A percentile compares a stretch with the other conserved stretches of the same genome.
These are phyloP conservation scores for Philypnodon macrostomus DNA, from an alignment of 2,797 vertebrate species.

Conservation along the genomic window DNA sequence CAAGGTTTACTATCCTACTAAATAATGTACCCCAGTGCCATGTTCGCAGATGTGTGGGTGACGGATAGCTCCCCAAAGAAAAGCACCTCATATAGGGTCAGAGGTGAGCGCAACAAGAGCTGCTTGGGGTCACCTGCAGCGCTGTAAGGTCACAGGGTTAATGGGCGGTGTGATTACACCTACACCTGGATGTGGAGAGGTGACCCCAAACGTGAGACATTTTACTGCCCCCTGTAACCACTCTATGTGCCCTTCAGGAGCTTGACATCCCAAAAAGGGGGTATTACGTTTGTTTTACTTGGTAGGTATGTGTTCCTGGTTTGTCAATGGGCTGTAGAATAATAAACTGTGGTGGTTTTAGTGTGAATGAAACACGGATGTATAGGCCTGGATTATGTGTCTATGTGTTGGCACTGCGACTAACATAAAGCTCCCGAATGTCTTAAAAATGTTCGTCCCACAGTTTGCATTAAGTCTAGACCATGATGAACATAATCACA, in stretches of 20 bases:
- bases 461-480: conserved; percentile 16
- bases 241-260: conserved; percentile 14
- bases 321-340: conserved; percentile 15
- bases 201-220: conserved; percentile 21
- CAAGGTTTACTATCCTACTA: neutral
- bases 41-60: conserved; percentile 1
- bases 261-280: neutral
- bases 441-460: neutral
- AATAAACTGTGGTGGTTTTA: conserved; percentile 4
- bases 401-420: conserved; percentile 6
- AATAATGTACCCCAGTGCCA: neutral
- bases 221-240: conserved; percentile 31
- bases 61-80: conserved; percentile 31
- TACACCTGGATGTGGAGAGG: conserved; percentile 49
- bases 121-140: conserved; percentile 45
- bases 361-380: neutral
- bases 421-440: neutral
- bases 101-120: conserved; percentile 43
- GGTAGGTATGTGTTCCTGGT: conserved; percentile 4
- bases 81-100: conserved; percentile 16
- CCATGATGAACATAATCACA: conserved; percentile 27
- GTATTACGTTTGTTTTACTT: conserved; percentile 32
- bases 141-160: conserved; percentile 46
- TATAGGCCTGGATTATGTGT: no score
- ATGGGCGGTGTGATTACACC: conserved; percentile 34